Evolutionary conservation across 35 echinoderm and acorn worm genomes (phyloP), one percentile per base, ranked within the genome.

Genomic region (Ophioderma brevispina): DNA sequence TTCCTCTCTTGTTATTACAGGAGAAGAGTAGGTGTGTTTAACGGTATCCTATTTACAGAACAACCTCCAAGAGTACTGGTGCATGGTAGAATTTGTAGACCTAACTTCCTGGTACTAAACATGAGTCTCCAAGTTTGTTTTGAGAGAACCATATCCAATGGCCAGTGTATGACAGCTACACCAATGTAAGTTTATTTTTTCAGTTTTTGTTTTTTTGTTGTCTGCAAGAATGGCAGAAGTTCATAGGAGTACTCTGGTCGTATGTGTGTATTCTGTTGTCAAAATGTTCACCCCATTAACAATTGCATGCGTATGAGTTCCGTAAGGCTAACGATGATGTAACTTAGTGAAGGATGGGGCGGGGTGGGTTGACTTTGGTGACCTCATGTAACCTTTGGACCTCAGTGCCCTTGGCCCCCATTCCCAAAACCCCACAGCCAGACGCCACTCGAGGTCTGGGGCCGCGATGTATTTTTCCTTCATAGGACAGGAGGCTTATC

Each of bases 41-140:
- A 98, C 96, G 10, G 96, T 92, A 0, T 98, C 94, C 82, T 93
- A 92, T 17, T 79, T 98, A 19, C 96, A 98, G 82, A 98, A 98
- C 56, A 95, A 98, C 81, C 90, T 98, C 0, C 86, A 90, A 86
- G 96, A 95, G 33, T 95, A 98, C 77, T 98, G 96, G 96, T 98
- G 96, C 43, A 98, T 98, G 96, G 96, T 98, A 77, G 96, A 98
- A 76, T 98, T 98, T 90, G 96, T 98, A 75, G 96, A 40, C 96
- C 96, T 13, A 98, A 94, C 78, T 98, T 92, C 78, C 86, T 98
- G n/a, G 96, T 76, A 98, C 96, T 25, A 88, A 91, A 33, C 92
- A 94, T 70, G 96, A 98, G 88, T 98, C 94, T 86, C 87, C 92
- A 39, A 98, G 94, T 87, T 76, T 98, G 40, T 98, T n/a, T 98